Evolutionary conservation across 2,113 vertebrate species (phyloP), one percentile per base, ranked within the genome.

Genomic region (Lucifuga dentata): DNA sequence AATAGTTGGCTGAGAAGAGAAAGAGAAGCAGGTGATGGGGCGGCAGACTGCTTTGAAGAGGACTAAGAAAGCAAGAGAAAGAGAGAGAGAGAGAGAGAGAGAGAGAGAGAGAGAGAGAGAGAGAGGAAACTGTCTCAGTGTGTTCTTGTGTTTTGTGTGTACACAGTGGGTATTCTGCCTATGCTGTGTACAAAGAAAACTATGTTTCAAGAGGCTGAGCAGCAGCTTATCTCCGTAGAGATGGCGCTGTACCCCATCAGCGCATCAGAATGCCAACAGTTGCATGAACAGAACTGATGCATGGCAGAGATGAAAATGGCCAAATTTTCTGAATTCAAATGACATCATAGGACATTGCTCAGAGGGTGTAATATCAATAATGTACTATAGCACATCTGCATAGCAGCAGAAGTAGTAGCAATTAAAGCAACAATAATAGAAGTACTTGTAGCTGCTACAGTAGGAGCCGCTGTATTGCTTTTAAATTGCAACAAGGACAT

Each of bases 141-240:
- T 84, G 87, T 73, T 84, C 83, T 76, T 69, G 65, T 62, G 76
- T 76, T 81, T 85, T 83, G 77, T 88, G 29, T 52, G 36, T 41
- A 50, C 80, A 61, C 76, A 82, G 75, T 63, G 68, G 65, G 83
- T 39, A 59, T 73, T 80, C 76, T 73, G 65, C 32, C 61, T 38
- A 62, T 75, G 76, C 71, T 87, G 78, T 84, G 17, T 29, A 73
- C 63, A 61, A 66, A 39, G 74, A 78, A 63, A 78, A 48, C 51
- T 59, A 52, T 51, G 71, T 58, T 64, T 74, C 19, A 8, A 73
- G 40, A 29, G 50, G 58, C 52, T 36, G 49, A 66, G 63, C 65
- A 16, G 64, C 68, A 73, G 73, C 59, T 76, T 79, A 73, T 68
- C 63, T 58, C 69, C 71, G 52, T 11, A 21, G 55, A 44, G 63